Conservation (phyloP, 2,888 invertebrate species). For the Sarcophaga caerulescens region DNA sequence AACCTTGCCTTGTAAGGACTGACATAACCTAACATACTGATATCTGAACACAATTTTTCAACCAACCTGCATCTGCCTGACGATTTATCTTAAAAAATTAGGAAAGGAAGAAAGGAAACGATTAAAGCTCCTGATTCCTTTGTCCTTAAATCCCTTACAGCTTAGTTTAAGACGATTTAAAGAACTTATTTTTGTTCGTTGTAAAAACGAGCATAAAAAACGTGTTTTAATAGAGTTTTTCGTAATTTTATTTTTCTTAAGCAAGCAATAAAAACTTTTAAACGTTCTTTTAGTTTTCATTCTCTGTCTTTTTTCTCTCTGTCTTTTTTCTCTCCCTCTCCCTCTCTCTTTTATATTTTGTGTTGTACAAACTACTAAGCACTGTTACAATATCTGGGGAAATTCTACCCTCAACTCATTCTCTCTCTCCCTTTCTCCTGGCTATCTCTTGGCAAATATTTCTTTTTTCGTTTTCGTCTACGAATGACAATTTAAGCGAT, state of each 20-base stretch:
- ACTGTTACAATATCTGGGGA: slow-evolving; percentile 6
- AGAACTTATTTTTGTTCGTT: neutral
- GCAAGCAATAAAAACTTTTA: slow-evolving; percentile 33
- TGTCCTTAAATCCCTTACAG: slow-evolving; percentile 1
- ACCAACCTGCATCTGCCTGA: no score
- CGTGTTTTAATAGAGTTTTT: slow-evolving; percentile 3
- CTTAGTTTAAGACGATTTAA: slow-evolving; percentile 12
- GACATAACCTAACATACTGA: no score
- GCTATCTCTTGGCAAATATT: neutral
- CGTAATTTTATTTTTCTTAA: slow-evolving; percentile 4
- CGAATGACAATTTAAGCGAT: slow-evolving; percentile 54
- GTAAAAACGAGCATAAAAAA: neutral
- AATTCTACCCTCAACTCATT: neutral
- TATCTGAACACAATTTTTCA: no score
- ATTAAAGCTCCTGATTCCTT: neutral
- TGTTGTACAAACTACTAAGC: neutral
- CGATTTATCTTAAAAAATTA: no score
- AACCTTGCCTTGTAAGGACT: no score
- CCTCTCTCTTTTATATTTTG: no score
- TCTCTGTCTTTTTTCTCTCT: neutral
- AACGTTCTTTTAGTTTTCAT: neutral
- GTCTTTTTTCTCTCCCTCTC: neutral
- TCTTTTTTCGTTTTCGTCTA: slow-evolving; percentile 2
- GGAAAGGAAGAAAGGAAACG: no score
- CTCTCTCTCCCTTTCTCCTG: neutral